Conservation (phyloP, 2,888 invertebrate species). For the Phorcus lineatus region DNA sequence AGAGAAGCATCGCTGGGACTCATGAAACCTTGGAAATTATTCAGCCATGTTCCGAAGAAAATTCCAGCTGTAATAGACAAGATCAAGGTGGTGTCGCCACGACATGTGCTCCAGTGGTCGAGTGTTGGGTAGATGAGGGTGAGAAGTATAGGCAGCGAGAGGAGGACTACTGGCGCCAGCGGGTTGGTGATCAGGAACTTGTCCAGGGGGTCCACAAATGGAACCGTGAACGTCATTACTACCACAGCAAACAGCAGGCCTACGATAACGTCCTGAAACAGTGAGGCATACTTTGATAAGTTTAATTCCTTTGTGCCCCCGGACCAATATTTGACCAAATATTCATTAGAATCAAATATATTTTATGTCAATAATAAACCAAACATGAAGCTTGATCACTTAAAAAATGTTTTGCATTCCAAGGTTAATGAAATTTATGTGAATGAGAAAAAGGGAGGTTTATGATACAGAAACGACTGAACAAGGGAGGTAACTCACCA, state of each 20-base stretch:
- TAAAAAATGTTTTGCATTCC: too few relatives aligned
- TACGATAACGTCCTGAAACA: slow-evolving; percentile 85
- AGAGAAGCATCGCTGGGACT: slow-evolving; percentile 77
- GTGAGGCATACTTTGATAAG: not conserved
- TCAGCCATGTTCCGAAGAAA: slow-evolving; percentile 87
- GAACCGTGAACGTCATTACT: slow-evolving; percentile 85
- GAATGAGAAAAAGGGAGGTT: too few relatives aligned
- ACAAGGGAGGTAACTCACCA: slow-evolving; percentile 80
- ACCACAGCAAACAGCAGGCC: slow-evolving; percentile 83
- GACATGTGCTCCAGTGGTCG: slow-evolving; percentile 91
- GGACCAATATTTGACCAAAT: too few relatives aligned
- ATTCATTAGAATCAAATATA: too few relatives aligned
- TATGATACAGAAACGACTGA: too few relatives aligned
- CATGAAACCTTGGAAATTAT: slow-evolving; percentile 86
- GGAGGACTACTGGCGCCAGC: slow-evolving; percentile 81
- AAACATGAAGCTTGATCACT: too few relatives aligned
- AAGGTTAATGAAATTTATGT: too few relatives aligned
- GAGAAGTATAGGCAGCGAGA: slow-evolving; percentile 80
- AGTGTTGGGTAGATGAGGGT: slow-evolving; percentile 88
- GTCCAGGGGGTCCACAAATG: slow-evolving; percentile 85
- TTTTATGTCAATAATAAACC: too few relatives aligned
- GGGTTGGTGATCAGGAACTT: slow-evolving; percentile 82
- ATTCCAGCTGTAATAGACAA: slow-evolving; percentile 82
- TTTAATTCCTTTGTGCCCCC: not conserved
- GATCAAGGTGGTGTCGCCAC: slow-evolving; percentile 93